Base-by-base conservation (phyloP, 2,113 vertebrate genomes). In the Aepyceros melampus region DNA sequence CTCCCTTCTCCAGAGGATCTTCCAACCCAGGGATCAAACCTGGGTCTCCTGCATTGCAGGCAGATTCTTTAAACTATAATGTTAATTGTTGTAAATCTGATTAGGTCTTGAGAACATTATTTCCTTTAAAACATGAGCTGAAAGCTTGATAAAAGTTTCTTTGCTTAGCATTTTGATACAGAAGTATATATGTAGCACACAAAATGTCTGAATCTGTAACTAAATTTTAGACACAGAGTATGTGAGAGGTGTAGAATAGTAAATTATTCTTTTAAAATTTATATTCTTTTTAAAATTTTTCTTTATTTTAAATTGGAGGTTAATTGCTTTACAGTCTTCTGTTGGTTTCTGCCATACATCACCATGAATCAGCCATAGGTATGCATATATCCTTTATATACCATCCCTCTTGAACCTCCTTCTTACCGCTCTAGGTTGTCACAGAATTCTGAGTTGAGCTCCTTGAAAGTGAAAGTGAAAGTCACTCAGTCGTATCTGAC, bases 71-170 rank as follows among this genome's bases (percentile, higher is more conserved):
- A 74, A 67, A 36, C 62, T 43, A 8, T 82, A 47, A 51, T 90
- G 21, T 85, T 91, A 91, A 87, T 92, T 95, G 64, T 89, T 89
- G 53, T 91, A 62, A 76, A 87, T 87, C 71, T 90, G 71, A 62
- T 15, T 49, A 19, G 40, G 49, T 86, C 43, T 74, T 25, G 19
- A 78, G 25, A 97, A 89, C 40, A 81, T 86, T 36, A 67, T 90
- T 97, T 86, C 51, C 58, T 87, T 83, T 78, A 87, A 87, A 87
- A 55, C 5, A 27, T 94, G 1, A 64, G 11, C 56, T 67, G 16
- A 87, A 94, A 89, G 15, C 12, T 58, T 45, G 3, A 15, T 78
- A 1, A 43, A 78, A 79, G 3, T 94, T 58, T 16, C 64, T 79
- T 87, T 96, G 19, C 43, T 87, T 94, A 56, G n/a, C 47, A n/a